These are phyloP conservation scores for Colinus virginianus DNA, from an alignment of 2,113 vertebrate species.

Conservation along the genomic window DNA sequence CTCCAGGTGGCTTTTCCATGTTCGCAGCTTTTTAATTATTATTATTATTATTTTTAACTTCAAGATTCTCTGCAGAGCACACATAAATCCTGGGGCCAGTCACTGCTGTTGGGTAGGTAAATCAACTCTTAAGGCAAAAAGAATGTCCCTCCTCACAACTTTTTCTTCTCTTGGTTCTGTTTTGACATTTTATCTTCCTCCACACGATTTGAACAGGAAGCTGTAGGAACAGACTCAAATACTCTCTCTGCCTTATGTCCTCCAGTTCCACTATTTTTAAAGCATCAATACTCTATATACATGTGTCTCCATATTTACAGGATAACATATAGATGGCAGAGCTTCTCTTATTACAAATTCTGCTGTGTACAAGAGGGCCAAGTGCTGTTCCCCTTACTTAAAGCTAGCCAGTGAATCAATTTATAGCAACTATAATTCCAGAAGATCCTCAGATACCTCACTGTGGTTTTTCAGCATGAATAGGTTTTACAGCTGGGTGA, in stretches of 20 bases:
- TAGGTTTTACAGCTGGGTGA: slow-evolving; percentile 29
- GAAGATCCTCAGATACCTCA: slow-evolving; percentile 43
- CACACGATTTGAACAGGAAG: slow-evolving; percentile 9
- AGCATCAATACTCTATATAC: neutral
- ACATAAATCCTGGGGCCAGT: neutral
- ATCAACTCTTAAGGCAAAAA: neutral
- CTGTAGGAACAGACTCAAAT: neutral
- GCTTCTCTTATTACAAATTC: slow-evolving; percentile 42
- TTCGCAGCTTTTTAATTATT: neutral
- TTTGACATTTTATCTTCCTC: slow-evolving; percentile 40
- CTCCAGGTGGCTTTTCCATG: slow-evolving; percentile 22
- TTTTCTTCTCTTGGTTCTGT: slow-evolving; percentile 23
- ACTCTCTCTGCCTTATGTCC: neutral
- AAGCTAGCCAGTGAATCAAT: slow-evolving; percentile 1
- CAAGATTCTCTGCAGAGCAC: slow-evolving; percentile 13
- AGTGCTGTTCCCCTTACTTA: neutral
- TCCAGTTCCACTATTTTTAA: slow-evolving; percentile 47
- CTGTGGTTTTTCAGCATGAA: neutral
- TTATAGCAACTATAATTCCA: slow-evolving; percentile 60
- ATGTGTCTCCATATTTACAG: neutral
- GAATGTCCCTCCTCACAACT: neutral
- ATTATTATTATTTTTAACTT: neutral
- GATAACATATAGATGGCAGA: slow-evolving; percentile 12
- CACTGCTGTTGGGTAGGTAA: neutral
- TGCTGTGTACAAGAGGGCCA: neutral